phyloP scores from a whole-genome alignment of 2,797 vertebrate genomes.

The Characodon lateralis region DNA sequence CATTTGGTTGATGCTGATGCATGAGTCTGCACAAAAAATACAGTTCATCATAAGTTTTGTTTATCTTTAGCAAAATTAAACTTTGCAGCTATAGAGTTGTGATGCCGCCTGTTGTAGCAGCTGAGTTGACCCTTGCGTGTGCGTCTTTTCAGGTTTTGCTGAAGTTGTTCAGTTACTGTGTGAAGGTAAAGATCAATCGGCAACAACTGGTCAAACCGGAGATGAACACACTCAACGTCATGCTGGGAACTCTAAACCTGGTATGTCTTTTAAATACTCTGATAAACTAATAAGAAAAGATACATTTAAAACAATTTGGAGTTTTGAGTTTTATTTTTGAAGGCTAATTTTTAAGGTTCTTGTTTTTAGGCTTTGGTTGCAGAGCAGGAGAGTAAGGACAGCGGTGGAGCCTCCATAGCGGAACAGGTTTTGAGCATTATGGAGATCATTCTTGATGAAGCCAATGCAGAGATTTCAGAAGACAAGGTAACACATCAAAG shows the following conservation, averaged over 20 bases:
- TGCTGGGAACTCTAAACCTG: conserved; percentile 97
- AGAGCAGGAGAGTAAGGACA: conserved; percentile 98
- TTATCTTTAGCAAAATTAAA: background rate
- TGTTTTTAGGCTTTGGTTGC: conserved; percentile 91
- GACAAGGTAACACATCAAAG: conserved; percentile 86
- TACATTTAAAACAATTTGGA: background rate
- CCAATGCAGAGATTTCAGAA: conserved; percentile 96
- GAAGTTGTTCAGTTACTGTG: conserved; percentile 97
- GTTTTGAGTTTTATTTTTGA: background rate
- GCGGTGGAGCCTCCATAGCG: conserved; percentile 94
- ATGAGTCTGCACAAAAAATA: background rate
- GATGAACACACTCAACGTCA: conserved; percentile 99
- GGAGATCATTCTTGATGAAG: conserved; percentile 98
- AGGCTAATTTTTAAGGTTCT: background rate
- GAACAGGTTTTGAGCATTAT: conserved; percentile 99
- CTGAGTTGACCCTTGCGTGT: background rate
- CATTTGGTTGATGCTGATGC: background rate
- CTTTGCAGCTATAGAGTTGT: background rate
- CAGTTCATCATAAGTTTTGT: background rate
- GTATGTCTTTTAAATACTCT: conserved; percentile 71
- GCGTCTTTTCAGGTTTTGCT: conserved; percentile 86
- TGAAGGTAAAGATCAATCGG: conserved; percentile 97
- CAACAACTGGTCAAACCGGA: conserved; percentile 96
- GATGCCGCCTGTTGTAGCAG: background rate
- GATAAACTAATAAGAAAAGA: too few relatives aligned